A percentile compares a stretch with the other conserved stretches of the same genome.
Evolutionary conservation across 53 echinoderm and acorn worm species (phyloP).

Genomic region (Echinarachnius parma): DNA sequence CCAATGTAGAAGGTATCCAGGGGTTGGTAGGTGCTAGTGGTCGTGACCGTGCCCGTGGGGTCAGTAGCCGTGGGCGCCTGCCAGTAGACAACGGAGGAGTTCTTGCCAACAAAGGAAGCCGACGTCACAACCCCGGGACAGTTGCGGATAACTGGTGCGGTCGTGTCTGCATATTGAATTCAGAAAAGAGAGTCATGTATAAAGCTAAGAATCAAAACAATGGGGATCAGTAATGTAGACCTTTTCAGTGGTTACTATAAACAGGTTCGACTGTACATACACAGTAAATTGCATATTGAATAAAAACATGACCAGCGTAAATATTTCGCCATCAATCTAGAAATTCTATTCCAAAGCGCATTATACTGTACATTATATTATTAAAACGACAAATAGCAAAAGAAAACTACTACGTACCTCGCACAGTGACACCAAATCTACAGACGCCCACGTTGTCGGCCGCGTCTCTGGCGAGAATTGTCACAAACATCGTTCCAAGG

Average conservation of each 20-base stretch:
- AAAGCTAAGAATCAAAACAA: too few species aligned
- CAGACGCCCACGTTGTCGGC: constrained; percentile 41
- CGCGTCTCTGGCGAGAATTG: constrained; percentile 41
- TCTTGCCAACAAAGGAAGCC: neutral
- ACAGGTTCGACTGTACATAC: too few species aligned
- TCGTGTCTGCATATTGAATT: constrained; percentile 45
- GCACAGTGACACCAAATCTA: constrained; percentile 49
- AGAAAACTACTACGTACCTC: constrained; percentile 31
- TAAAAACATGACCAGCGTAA: too few species aligned
- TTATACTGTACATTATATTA: too few species aligned
- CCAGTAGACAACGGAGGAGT: constrained; percentile 21
- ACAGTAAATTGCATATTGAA: too few species aligned
- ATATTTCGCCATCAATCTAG: too few species aligned
- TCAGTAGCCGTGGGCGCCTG: constrained; percentile 26
- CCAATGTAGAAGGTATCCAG: constrained; percentile 47
- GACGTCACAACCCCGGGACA: constrained; percentile 31
- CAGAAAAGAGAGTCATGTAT: too few species aligned
- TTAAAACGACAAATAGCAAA: neutral
- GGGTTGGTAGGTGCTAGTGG: constrained; percentile 17
- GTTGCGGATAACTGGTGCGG: constrained; percentile 34
- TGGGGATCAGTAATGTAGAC: too few species aligned
- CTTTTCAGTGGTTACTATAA: too few species aligned
- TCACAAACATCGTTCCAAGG: constrained; percentile 30
- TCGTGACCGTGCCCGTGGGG: constrained; percentile 17
- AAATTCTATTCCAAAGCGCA: too few species aligned